These are phyloP conservation scores for honey bee (Apis mellifera) DNA, from an alignment of 1,140 invertebrate species.

Conservation along the genomic window Amel_HAv3.1 CM009943.2:2679501-2680000, in stretches of 20 bases:
- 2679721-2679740: constrained; percentile 49
- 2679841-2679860: no score
- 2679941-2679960: background rate
- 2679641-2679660: constrained; percentile 58
- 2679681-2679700: constrained; percentile 64
- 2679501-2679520: constrained; percentile 27
- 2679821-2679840: background rate
- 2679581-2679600: constrained; percentile 26
- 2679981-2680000: constrained; percentile 15
- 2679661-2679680: constrained; percentile 35
- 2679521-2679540: constrained; percentile 70
- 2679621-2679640: constrained; percentile 70
- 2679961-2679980: constrained; percentile 41
- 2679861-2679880: no score
- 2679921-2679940: constrained; percentile 41
- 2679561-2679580: constrained; percentile 36
- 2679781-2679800: constrained; percentile 61
- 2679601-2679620: constrained; percentile 60
- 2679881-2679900: no score
- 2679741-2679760: constrained; percentile 74
- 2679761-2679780: constrained; percentile 50
- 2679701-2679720: constrained; percentile 49
- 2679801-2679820: constrained; percentile 31
- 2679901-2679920: constrained; percentile 47
- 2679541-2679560: constrained; percentile 73